These are phyloP conservation scores for Neomonachus schauinslandi DNA, from an alignment of 2,113 vertebrate species.

Conservation along the genomic window DNA sequence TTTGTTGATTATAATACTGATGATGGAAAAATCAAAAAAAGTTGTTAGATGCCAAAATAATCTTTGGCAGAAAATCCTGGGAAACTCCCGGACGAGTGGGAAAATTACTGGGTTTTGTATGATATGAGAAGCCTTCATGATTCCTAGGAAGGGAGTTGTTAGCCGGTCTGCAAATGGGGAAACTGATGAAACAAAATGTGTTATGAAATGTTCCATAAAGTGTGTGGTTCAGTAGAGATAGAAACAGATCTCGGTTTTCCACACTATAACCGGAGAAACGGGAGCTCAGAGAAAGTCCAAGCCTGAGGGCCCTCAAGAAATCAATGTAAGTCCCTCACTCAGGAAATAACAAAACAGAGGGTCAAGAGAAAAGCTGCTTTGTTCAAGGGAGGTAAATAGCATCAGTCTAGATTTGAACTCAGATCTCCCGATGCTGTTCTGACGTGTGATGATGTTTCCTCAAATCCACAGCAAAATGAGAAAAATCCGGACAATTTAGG, in stretches of 20 bases:
- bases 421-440: not conserved
- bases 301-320: not conserved
- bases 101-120: constrained; percentile 78
- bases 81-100: constrained; percentile 76
- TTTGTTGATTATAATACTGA: constrained; percentile 57
- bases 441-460: not conserved
- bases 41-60: constrained; percentile 73
- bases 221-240: not conserved
- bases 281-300: not conserved
- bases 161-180: not conserved
- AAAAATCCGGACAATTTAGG: not conserved
- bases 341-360: not conserved
- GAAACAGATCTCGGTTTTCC: not conserved
- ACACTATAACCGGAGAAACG: not conserved
- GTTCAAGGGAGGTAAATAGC: not conserved
- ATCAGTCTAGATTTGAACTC: not conserved
- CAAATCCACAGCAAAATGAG: not conserved
- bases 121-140: constrained; percentile 50
- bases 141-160: constrained; percentile 37
- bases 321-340: not conserved
- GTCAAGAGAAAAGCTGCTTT: not conserved
- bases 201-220: constrained; percentile 17
- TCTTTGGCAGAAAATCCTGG: constrained; percentile 79
- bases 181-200: constrained; percentile 47
- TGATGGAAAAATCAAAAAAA: constrained; percentile 66